Base-by-base conservation (phyloP, 2,113 vertebrate genomes). In the Sterna hirundo region DNA sequence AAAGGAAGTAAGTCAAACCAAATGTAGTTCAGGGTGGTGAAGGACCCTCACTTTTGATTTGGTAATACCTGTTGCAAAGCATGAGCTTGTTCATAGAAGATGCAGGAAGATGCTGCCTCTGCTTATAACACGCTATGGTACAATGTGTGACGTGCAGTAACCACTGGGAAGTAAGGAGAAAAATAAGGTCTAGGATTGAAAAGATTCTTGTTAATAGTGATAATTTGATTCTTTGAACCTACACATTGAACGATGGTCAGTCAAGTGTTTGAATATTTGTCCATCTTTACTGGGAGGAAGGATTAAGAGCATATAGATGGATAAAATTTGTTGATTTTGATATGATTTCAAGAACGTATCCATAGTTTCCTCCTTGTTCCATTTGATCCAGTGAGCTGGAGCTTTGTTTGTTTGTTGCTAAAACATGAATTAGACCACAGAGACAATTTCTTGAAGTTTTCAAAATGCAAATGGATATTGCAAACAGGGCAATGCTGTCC, bases 311-410 rank as follows among this genome's bases (percentile, higher is more conserved):
- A 44, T 79, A 21, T 13, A 76, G 6, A 38, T 17, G 16, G n/a
- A 72, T 61, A 55, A 68, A 58, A 71, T 25, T 1, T 34, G 5
- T 58, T 40, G 6, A 20, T 74, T 81, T 83, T 86, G 2, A 34
- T 62, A 70, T 14, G 0, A 54, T 89, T 80, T 93, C 42, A 64
- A 22, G 18, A 51, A 62, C 7, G 2, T 19, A 12, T 26, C 5
- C 15, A 8, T 13, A 23, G 6, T 69, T 76, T 55, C 13, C 3
- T 69, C 14, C 18, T 68, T 68, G 7, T 40, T 95, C 32, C 6
- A 22, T 36, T 68, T 68, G 22, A 42, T 46, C 4, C n/a, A 34
- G 26, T 0, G 0, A 5, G 1, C 9, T 64, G 11, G 1, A 32
- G 9, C 15, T 70, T 86, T 62, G 4, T 52, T 64, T 2, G 0